Percentiles rank a stretch among this genome's conserved stretches.
phyloP scores from a whole-genome alignment of 1,140 invertebrate genomes.

The Tetragnatha versicolor region DNA sequence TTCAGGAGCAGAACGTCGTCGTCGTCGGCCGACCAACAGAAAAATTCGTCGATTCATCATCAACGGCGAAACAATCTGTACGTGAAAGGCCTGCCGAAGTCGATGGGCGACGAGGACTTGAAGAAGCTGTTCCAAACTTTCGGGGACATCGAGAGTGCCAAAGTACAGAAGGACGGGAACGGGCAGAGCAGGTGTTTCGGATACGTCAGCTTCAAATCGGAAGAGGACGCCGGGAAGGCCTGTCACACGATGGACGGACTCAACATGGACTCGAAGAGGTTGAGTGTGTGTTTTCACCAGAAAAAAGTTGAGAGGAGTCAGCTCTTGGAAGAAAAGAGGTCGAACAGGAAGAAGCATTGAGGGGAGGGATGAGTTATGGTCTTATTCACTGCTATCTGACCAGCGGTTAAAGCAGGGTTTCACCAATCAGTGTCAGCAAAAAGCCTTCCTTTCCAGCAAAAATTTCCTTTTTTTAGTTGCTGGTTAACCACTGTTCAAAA shows the following conservation, averaged over 20 bases:
- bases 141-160: not conserved
- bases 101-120: not conserved
- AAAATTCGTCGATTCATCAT: not conserved
- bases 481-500: not conserved
- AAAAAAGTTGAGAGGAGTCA: not conserved
- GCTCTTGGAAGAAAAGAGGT: not conserved
- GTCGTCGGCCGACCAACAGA: not conserved
- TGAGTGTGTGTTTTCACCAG: slow-evolving; percentile 15
- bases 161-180: not conserved
- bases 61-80: slow-evolving; percentile 16
- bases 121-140: not conserved
- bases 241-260: not conserved
- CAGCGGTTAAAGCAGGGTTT: not conserved
- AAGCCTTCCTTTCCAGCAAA: not conserved
- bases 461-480: not conserved
- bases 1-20: not conserved
- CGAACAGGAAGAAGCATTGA: not conserved
- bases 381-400: not conserved
- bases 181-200: slow-evolving; percentile 17
- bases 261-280: not conserved
- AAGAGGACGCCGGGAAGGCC: slow-evolving; percentile 8
- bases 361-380: not conserved
- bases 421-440: not conserved
- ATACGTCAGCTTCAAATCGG: slow-evolving; percentile 7
- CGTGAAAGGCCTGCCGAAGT: not conserved